Base-by-base conservation (phyloP, 2,113 vertebrate genomes). In the Bujurquina vittata region DNA sequence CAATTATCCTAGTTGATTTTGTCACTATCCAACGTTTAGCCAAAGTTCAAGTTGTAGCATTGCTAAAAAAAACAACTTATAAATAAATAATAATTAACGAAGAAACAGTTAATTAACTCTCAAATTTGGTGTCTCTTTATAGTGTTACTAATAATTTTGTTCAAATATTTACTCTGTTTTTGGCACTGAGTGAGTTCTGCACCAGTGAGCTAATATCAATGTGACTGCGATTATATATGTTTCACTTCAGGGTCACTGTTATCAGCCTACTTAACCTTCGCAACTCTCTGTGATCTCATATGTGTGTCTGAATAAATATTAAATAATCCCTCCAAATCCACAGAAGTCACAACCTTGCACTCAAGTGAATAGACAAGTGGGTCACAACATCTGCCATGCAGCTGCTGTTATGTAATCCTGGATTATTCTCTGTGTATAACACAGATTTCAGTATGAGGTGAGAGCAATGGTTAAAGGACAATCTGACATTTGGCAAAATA, bases 241-340 rank as follows among this genome's bases (percentile, higher is more conserved):
- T 40, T 10, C 37, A n/a, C 54, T 10, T 67, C 55, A 60, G 33
- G 74, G 46, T 87, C 76, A 84, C 15, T 2, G 26, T 17, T 80
- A 80, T 79, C 67, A 77, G 76, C 69, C 37, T 26, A 61, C 4
- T 40, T 82, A 69, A 91, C 77, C 58, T 84, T 81, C 77, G 80
- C 81, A 88, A 79, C 79, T 83, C 78, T 49, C 81, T 69, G 63
- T 54, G 61, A 84, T 88, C 76, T 49, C 75, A 52, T 49, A 84
- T 78, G 83, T 75, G 90, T 85, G 90, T 90, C 84, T 69, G 80
- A 91, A 90, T 92, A 85, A 86, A 85, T 81, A 81, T 80, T 88
- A 58, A 93, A 84, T 87, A 91, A 89, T 88, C 72, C 57, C 60
- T 77, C 72, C 78, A 81, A 91, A 89, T 80, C 88, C 72, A 75